Evolutionary conservation across 2,888 invertebrate species (phyloP).

Genomic region (Protonemura montana): DNA sequence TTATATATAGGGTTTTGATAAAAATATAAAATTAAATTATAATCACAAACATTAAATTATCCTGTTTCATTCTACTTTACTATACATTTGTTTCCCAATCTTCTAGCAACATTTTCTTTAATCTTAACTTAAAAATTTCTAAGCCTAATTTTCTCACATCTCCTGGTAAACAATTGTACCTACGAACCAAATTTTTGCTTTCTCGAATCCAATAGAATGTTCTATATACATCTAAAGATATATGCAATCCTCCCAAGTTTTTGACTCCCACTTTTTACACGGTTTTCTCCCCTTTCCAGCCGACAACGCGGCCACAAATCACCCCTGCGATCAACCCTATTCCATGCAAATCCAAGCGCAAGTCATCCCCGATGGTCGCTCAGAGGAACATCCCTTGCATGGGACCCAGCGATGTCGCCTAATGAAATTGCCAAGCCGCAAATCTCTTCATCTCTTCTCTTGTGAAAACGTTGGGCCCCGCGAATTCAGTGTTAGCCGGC

Average conservation of each 20-base stretch:
- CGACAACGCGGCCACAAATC: not conserved
- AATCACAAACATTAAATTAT: too few relatives aligned
- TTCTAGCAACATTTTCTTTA: too few relatives aligned
- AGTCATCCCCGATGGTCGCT: not conserved
- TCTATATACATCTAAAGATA: not conserved
- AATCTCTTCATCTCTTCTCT: not conserved
- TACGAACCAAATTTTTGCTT: too few relatives aligned
- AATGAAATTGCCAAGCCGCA: slow-evolving; percentile 24
- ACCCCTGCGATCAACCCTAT: not conserved
- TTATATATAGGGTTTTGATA: too few relatives aligned
- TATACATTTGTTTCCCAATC: too few relatives aligned
- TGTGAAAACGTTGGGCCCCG: slow-evolving; percentile 26
- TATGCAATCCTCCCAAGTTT: not conserved
- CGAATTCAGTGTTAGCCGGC: slow-evolving; percentile 12
- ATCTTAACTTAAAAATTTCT: too few relatives aligned
- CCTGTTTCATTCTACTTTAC: too few relatives aligned
- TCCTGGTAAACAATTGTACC: too few relatives aligned
- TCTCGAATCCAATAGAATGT: too few relatives aligned
- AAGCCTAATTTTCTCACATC: too few relatives aligned
- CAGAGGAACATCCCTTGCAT: not conserved
- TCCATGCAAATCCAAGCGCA: not conserved
- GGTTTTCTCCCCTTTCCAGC: not conserved
- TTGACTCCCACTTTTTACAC: not conserved
- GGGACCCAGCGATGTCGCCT: not conserved
- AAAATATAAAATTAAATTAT: too few relatives aligned